A percentile compares a stretch with the other conserved stretches of the same genome.
These are phyloP conservation scores for Mylabris phalerata DNA, from an alignment of 1,140 invertebrate genomes.

Conservation along the genomic window DNA sequence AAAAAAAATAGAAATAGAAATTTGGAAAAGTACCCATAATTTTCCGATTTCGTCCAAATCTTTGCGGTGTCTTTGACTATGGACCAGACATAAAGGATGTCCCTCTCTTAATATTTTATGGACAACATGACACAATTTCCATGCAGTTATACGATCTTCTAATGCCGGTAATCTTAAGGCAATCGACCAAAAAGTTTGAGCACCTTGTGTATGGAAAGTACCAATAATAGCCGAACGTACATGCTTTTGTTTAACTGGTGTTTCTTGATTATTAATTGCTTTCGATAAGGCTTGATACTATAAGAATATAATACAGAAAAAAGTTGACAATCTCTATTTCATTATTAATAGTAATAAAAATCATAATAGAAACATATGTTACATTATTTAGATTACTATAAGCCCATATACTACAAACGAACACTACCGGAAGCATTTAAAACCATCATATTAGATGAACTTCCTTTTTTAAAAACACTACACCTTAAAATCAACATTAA, in stretches of 20 bases:
- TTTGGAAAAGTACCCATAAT: conserved; percentile 61
- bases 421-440: no score
- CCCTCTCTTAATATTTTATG: conserved; percentile 95
- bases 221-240: conserved; percentile 90
- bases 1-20: conserved; percentile 15
- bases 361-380: neutral
- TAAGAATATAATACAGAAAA: conserved; percentile 33
- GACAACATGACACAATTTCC: conserved; percentile 98
- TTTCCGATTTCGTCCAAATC: conserved; percentile 80
- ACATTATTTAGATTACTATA: no score
- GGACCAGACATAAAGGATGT: conserved; percentile 76
- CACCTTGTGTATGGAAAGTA: conserved; percentile 90
- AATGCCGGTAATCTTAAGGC: conserved; percentile 74
- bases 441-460: no score
- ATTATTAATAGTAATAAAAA: no score
- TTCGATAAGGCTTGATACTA: conserved; percentile 80
- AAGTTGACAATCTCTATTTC: neutral
- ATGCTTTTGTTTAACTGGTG: conserved; percentile 95
- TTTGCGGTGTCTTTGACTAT: conserved; percentile 71
- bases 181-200: conserved; percentile 83
- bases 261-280: conserved; percentile 82
- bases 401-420: no score
- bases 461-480: no score
- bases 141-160: conserved; percentile 90
- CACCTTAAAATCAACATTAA: no score